Evolutionary conservation across 2,888 invertebrate species (phyloP).

Genomic region (Volucella inanis): DNA sequence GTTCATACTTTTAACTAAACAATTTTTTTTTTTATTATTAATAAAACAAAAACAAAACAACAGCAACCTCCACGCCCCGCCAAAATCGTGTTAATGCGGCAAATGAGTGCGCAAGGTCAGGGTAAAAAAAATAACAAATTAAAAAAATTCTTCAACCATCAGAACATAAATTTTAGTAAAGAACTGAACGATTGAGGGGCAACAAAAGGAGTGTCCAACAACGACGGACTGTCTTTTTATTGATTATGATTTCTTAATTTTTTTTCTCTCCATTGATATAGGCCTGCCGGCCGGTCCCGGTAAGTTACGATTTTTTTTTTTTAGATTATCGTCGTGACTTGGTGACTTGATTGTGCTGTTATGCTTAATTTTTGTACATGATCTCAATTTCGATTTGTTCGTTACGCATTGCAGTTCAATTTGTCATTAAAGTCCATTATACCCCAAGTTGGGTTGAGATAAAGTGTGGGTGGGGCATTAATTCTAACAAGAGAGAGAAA

Average conservation of each 20-base stretch:
- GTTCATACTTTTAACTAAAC: neutral
- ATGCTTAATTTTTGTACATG: slow-evolving; percentile 27
- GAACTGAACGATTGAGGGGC: neutral
- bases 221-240: neutral
- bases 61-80: neutral
- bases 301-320: neutral
- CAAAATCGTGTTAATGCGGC: slow-evolving; percentile 34
- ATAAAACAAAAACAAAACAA: slow-evolving; percentile 7
- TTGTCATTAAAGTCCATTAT: slow-evolving; percentile 45
- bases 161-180: slow-evolving; percentile 16
- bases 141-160: slow-evolving; percentile 7
- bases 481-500: slow-evolving; percentile 2
- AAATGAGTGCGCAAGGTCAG: slow-evolving; percentile 57
- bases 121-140: slow-evolving; percentile 4
- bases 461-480: slow-evolving; percentile 49
- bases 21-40: neutral
- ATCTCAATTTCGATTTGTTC: slow-evolving; percentile 53
- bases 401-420: slow-evolving; percentile 60
- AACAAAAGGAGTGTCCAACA: slow-evolving; percentile 10
- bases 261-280: neutral
- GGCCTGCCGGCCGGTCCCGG: neutral
- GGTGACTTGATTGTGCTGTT: slow-evolving; percentile 24
- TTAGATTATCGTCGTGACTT: slow-evolving; percentile 17
- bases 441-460: slow-evolving; percentile 1
- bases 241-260: neutral